These are phyloP conservation scores for Papilio machaon DNA, from an alignment of 1,140 invertebrate genomes.

Conservation along the genomic window DNA sequence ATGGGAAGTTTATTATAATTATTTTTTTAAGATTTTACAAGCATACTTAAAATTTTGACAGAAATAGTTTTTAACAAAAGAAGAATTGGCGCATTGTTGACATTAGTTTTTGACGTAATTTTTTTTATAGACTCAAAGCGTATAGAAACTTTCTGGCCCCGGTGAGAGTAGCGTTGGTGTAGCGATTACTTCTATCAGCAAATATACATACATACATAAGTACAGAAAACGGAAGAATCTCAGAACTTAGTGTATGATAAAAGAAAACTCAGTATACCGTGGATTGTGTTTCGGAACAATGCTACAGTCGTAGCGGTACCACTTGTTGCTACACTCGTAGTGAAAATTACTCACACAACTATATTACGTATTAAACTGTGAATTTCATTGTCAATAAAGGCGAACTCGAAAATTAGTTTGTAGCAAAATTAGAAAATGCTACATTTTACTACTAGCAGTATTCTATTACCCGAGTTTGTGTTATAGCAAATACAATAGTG, in stretches of 20 bases:
- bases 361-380: no score
- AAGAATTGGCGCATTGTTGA: conserved; percentile 36
- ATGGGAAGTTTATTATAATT: conserved; percentile 63
- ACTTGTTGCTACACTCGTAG: no score
- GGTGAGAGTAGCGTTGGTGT: not conserved
- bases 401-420: no score
- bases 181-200: not conserved
- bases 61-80: conserved; percentile 60
- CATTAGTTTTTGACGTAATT: conserved; percentile 24
- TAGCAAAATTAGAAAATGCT: no score
- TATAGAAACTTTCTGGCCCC: not conserved
- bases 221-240: no score
- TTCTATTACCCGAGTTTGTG: not conserved
- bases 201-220: not conserved
- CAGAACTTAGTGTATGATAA: not conserved
- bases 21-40: conserved; percentile 54
- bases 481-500: not conserved
- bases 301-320: no score
- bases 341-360: no score
- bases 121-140: not conserved
- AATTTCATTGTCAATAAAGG: no score
- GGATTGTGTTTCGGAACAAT: not conserved
- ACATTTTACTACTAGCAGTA: not conserved
- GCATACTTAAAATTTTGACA: conserved; percentile 66
- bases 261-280: no score